These are phyloP conservation scores for Harpagus bidentatus DNA, from an alignment of 2,113 vertebrate species.

Conservation along the genomic window DNA sequence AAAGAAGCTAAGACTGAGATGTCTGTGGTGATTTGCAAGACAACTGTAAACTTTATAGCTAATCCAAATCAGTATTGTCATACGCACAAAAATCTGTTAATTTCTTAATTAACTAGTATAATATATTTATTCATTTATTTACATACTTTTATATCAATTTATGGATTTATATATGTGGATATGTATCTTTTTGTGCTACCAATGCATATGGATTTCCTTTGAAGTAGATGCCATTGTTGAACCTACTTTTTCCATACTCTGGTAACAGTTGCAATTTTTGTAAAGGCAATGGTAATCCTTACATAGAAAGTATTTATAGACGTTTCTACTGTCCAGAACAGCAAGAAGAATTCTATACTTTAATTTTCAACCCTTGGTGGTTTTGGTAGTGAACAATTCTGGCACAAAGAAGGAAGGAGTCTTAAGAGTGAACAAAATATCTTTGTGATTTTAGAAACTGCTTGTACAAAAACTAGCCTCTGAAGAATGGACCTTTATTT, in stretches of 20 bases:
- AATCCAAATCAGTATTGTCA: background rate
- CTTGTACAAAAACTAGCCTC: background rate
- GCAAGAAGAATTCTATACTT: background rate
- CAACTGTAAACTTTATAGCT: background rate
- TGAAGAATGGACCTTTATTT: background rate
- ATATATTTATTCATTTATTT: background rate
- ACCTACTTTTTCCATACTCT: background rate
- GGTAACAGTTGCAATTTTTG: background rate
- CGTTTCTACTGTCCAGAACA: background rate
- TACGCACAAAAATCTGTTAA: background rate
- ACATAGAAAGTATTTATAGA: background rate
- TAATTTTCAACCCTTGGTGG: background rate
- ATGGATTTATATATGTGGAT: background rate
- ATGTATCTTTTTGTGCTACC: background rate
- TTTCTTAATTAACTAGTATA: background rate
- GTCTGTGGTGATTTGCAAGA: background rate
- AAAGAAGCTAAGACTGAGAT: background rate
- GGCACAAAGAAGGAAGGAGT: background rate
- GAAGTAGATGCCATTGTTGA: background rate
- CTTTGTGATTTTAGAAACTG: background rate
- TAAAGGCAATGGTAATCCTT: background rate
- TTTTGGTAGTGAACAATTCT: background rate
- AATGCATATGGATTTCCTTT: background rate
- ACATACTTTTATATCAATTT: background rate
- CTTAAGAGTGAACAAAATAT: background rate